Base-by-base conservation (phyloP, 2,888 invertebrate species). In the Yponomeuta malinellus region DNA sequence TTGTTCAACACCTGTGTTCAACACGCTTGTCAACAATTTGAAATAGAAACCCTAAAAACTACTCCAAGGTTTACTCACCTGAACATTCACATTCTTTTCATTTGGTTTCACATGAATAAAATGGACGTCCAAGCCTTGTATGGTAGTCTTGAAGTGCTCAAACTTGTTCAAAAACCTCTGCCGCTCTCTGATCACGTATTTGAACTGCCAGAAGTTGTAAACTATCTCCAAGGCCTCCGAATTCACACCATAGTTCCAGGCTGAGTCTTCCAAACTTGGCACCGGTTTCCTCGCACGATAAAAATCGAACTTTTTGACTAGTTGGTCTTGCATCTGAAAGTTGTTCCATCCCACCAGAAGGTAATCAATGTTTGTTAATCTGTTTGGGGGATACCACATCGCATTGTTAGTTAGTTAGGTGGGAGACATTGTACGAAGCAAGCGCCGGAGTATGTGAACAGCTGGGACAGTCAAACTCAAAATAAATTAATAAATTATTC, bases 221-320 rank as follows among this genome's bases (percentile, higher is more conserved):
- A 97, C 88, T 70, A 93, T 93, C 12, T 93, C 88, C 31, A 97
- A 85, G 31, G 94, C 94, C 1, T 95, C 93, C 0, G 95, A 89
- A 77, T 97, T 95, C 75, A 97, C 94, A 0, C 98, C 98, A 79
- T 98, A 98, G 70, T 94, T 93, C 88, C 97, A 97, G 1, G 93
- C 93, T 0, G 93, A 88, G 68, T 93, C 94, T 83, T 96, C 94
- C 29, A 94, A 75, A 48, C 86, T 86, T 15, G 83, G 80, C 15
- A 74, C 74, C 12, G 78, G 78, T 9, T 91, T 90, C 31, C 83
- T 78, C 0, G 82, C 79, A 0, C 91, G 86, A 71, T 90, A 89
- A 1, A 79, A 79, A 8, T 91, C 89, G 68, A 96, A 90, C 10
- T 95, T 89, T 10, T 81, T 76, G 8, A 93, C 86, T 12, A 95